Conservation (phyloP, 2,113 vertebrate genomes). For the Amazona vittata region DNA sequence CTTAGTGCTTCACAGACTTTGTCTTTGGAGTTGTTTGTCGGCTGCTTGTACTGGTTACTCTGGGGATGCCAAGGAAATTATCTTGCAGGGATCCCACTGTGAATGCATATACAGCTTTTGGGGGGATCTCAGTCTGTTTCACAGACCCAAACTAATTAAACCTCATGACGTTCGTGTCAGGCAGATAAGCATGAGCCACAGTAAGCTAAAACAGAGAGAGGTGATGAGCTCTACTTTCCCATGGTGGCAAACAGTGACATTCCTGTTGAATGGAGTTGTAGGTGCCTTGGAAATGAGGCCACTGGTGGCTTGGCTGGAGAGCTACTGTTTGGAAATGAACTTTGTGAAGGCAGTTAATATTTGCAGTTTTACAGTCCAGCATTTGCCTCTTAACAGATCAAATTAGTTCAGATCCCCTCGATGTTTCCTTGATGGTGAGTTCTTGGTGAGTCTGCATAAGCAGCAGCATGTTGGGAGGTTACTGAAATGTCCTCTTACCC, state of each 20-base stretch:
- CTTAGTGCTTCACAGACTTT: accelerated
- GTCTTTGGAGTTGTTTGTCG: neutral
- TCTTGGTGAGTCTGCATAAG: neutral
- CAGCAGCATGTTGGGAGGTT: neutral
- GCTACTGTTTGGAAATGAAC: neutral
- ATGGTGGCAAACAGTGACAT: neutral
- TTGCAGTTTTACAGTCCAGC: neutral
- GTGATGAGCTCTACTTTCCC: neutral
- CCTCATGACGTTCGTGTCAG: neutral
- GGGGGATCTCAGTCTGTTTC: neutral
- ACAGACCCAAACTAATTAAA: slow-evolving; percentile 27
- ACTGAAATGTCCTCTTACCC: neutral
- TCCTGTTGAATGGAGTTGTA: neutral
- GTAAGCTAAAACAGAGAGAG: neutral
- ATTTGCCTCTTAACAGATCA: neutral
- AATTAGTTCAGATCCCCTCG: neutral
- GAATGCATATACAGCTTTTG: neutral
- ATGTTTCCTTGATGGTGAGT: neutral
- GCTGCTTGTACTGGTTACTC: neutral
- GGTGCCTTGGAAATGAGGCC: neutral
- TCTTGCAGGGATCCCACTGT: neutral
- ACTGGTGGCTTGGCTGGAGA: neutral
- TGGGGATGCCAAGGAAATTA: neutral
- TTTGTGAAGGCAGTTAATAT: neutral
- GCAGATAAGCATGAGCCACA: neutral